Percentiles rank a stretch among this genome's conserved stretches.
phyloP scores from a whole-genome alignment of 2,113 vertebrate species.

The Cricetomys ansorgei region DNA sequence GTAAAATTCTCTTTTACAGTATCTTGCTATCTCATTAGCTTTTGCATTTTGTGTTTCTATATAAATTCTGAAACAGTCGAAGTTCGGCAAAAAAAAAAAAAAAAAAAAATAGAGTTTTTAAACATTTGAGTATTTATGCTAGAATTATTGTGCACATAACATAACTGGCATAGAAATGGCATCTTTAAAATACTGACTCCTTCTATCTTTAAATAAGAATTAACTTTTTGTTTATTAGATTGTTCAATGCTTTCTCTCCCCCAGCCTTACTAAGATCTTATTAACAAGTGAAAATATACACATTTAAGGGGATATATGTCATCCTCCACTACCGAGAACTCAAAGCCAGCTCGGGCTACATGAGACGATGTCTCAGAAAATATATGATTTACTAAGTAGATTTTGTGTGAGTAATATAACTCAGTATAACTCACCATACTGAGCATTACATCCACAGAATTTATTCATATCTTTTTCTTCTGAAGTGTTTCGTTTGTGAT shows the following conservation, averaged over 20 bases:
- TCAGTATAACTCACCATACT: neutral
- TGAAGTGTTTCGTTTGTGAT: neutral
- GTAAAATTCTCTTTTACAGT: neutral
- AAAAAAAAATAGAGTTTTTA: slow-evolving; percentile 5
- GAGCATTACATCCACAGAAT: neutral
- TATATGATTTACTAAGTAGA: neutral
- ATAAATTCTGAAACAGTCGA: slow-evolving; percentile 35
- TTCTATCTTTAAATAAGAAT: neutral
- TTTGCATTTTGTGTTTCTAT: slow-evolving; percentile 20
- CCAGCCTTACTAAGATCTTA: neutral
- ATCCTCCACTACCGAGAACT: neutral
- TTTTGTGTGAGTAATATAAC: neutral
- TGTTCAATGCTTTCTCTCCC: neutral
- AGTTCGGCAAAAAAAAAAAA: neutral
- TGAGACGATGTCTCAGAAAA: neutral
- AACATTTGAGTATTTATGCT: neutral
- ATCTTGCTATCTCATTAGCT: neutral
- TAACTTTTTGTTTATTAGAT: neutral
- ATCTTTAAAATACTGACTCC: slow-evolving; percentile 25
- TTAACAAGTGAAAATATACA: neutral
- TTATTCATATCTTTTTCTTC: neutral
- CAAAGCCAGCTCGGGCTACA: neutral
- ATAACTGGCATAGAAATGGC: neutral
- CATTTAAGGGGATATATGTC: neutral
- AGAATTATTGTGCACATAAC: neutral